Percentiles rank a stretch among this genome's conserved stretches.
Evolutionary conservation across 2,888 invertebrate genomes (phyloP).

Genomic region (Nemotelus pantherinus): DNA sequence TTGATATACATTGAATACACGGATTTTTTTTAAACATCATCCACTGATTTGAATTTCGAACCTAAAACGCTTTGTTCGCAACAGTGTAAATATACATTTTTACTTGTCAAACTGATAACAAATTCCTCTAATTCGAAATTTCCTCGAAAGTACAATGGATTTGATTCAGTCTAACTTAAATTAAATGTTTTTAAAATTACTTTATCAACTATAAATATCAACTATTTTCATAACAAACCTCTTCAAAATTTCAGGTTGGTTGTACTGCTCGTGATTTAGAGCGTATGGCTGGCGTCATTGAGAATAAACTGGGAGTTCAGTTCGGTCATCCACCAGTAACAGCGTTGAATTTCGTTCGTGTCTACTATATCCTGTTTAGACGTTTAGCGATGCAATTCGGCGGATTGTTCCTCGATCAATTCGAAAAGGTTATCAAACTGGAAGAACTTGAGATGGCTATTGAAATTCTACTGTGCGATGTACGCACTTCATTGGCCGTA

Average conservation of each 20-base stretch:
- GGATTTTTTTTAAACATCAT: too few species aligned
- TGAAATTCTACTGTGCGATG: slow-evolving; percentile 80
- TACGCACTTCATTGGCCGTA: slow-evolving; percentile 77
- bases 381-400: slow-evolving; percentile 68
- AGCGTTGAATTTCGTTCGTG: slow-evolving; percentile 75
- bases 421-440: slow-evolving; percentile 67
- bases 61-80: too few species aligned
- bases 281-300: slow-evolving; percentile 86
- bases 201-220: too few species aligned
- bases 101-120: too few species aligned
- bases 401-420: slow-evolving; percentile 66
- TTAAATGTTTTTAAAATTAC: too few species aligned
- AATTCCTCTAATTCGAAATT: too few species aligned
- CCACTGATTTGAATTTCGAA: too few species aligned
- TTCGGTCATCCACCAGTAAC: slow-evolving; percentile 71
- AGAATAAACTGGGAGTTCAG: slow-evolving; percentile 77
- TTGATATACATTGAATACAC: too few species aligned
- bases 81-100: too few species aligned
- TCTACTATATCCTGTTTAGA: slow-evolving; percentile 72
- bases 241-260: slow-evolving; percentile 67
- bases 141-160: too few species aligned
- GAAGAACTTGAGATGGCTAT: slow-evolving; percentile 74
- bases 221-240: too few species aligned
- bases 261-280: slow-evolving; percentile 85
- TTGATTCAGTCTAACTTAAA: too few species aligned